Evolutionary conservation across 1,140 invertebrate species (phyloP).

Genomic region (Plectrocnemia conspersa): DNA sequence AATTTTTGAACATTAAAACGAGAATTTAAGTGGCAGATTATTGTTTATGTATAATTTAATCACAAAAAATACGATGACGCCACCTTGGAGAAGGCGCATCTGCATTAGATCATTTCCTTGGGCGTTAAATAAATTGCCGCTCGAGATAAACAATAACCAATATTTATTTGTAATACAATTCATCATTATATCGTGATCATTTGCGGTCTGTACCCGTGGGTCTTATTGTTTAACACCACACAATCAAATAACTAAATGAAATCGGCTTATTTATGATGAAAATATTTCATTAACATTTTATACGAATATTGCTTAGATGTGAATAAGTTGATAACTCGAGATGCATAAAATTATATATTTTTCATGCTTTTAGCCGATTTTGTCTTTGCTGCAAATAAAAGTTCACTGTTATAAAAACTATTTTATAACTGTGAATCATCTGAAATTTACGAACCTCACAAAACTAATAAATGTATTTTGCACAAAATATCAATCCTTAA

Average conservation of each 20-base stretch:
- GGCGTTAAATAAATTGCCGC: constrained; percentile 30
- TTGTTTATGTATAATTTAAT: no score
- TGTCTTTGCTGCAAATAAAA: no score
- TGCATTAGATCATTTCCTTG: constrained; percentile 3
- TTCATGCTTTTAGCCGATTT: no score
- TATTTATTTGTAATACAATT: constrained; percentile 32
- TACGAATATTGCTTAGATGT: not conserved
- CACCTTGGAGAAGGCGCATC: not conserved
- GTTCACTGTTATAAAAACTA: no score
- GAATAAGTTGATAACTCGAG: no score
- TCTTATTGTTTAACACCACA: constrained; percentile 6
- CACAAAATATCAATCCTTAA: no score
- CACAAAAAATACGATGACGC: no score
- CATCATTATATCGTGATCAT: constrained; percentile 20
- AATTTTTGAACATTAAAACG: no score
- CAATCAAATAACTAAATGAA: constrained; percentile 6
- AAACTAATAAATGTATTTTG: no score
- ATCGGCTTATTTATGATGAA: not conserved
- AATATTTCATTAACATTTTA: constrained; percentile 1
- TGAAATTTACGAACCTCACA: no score
- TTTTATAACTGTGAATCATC: no score
- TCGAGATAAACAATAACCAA: constrained; percentile 31
- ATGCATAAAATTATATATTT: constrained; percentile 1
- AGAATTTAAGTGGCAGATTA: no score
- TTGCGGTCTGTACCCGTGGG: constrained; percentile 13